These are phyloP conservation scores for Caenorhabditis sinica DNA, from an alignment of 2,888 invertebrate genomes.

Conservation along the genomic window DNA sequence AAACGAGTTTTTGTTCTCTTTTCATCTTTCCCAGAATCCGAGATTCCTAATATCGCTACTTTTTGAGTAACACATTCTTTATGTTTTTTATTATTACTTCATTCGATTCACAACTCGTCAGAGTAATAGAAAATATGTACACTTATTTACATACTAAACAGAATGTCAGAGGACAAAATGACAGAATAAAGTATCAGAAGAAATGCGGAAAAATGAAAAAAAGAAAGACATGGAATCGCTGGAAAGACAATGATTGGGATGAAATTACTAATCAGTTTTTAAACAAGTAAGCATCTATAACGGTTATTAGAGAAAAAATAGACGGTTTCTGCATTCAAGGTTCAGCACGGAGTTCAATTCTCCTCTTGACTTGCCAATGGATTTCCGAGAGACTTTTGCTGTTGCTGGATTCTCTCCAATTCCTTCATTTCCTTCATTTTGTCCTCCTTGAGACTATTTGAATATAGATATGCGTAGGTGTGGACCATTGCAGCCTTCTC, in stretches of 20 bases:
- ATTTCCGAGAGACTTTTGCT: not conserved
- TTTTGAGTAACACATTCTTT: too few relatives aligned
- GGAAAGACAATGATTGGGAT: not conserved
- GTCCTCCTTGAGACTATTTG: constrained; percentile 19
- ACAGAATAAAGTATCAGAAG: not conserved
- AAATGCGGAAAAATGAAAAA: not conserved
- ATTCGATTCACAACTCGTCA: too few relatives aligned
- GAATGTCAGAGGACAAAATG: too few relatives aligned
- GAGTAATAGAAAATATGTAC: not conserved
- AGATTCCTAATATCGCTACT: too few relatives aligned
- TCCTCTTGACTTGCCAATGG: not conserved
- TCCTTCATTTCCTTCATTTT: constrained; percentile 1
- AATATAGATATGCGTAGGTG: constrained; percentile 14
- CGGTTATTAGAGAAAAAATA: too few relatives aligned
- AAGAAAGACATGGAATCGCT: not conserved
- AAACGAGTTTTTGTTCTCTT: too few relatives aligned
- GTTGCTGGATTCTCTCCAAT: constrained; percentile 6
- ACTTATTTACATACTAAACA: not conserved
- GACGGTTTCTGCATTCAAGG: too few relatives aligned
- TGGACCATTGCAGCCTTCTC: not conserved
- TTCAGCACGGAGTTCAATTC: not conserved
- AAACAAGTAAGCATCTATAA: too few relatives aligned
- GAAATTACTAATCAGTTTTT: not conserved
- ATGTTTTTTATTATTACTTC: too few relatives aligned
- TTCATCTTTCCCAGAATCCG: too few relatives aligned